Conservation (phyloP, 2,888 invertebrate species). For the Troides oblongomaculatus region DNA sequence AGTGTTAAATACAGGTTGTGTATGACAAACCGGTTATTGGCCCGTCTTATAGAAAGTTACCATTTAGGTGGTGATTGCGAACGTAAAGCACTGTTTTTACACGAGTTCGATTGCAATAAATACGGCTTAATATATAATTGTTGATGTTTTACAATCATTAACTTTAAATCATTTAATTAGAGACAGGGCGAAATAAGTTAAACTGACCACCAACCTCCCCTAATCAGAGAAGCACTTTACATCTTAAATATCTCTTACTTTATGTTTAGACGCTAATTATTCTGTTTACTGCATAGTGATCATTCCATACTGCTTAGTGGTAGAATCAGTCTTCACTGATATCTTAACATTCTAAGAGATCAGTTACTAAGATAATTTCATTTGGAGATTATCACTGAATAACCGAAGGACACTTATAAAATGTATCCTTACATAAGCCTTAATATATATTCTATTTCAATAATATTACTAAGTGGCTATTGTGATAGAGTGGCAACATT, state of each 20-base stretch:
- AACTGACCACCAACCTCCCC: too few species aligned
- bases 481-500: background rate
- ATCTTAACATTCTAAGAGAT: too few species aligned
- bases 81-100: slow-evolving; percentile 22
- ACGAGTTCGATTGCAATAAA: slow-evolving; percentile 13
- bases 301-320: too few species aligned
- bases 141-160: slow-evolving; percentile 1
- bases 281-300: too few species aligned
- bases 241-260: background rate
- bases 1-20: slow-evolving; percentile 30
- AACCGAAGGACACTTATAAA: background rate
- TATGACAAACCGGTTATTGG: slow-evolving; percentile 29
- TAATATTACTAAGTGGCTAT: background rate
- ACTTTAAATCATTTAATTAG: background rate
- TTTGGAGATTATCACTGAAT: too few species aligned
- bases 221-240: too few species aligned
- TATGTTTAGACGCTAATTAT: too few species aligned
- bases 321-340: too few species aligned
- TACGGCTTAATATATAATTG: slow-evolving; percentile 8
- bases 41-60: slow-evolving; percentile 29
- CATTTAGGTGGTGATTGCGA: slow-evolving; percentile 21
- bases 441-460: too few species aligned
- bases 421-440: background rate
- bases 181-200: too few species aligned
- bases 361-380: too few species aligned